Conservation (phyloP, 2,888 invertebrate genomes). For the Nomada flava region DNA sequence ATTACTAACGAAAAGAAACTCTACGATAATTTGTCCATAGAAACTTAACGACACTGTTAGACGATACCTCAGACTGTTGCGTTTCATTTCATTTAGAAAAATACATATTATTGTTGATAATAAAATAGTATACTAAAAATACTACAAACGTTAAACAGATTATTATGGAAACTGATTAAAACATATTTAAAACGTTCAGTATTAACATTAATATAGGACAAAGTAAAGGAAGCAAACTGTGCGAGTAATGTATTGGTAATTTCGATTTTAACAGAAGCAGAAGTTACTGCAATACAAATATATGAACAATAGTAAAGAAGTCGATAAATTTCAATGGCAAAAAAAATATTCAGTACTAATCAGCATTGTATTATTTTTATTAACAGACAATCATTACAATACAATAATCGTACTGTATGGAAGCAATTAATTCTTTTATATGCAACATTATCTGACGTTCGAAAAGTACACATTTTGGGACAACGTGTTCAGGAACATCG, state of each 20-base stretch:
- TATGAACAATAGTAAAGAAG: background rate
- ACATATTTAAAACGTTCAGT: background rate
- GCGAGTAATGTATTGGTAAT: no score
- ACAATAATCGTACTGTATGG: no score
- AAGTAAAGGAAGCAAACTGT: background rate
- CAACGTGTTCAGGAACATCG: background rate
- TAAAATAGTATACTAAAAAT: background rate
- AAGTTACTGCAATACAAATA: slow-evolving; percentile 3
- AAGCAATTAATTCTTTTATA: no score
- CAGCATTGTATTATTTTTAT: no score
- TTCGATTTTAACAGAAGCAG: background rate
- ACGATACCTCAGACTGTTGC: no score
- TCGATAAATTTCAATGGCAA: background rate
- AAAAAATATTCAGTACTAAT: background rate
- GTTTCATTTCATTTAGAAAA: no score
- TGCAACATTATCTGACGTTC: background rate
- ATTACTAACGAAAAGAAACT: no score
- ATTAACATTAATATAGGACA: background rate
- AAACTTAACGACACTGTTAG: no score
- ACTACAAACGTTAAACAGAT: background rate
- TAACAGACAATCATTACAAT: no score
- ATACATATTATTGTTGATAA: background rate
- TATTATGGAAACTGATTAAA: background rate
- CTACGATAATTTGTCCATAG: no score
- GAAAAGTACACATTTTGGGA: background rate